Evolutionary conservation across 2,888 invertebrate species (phyloP).

Genomic region (Tiphia femorata): DNA sequence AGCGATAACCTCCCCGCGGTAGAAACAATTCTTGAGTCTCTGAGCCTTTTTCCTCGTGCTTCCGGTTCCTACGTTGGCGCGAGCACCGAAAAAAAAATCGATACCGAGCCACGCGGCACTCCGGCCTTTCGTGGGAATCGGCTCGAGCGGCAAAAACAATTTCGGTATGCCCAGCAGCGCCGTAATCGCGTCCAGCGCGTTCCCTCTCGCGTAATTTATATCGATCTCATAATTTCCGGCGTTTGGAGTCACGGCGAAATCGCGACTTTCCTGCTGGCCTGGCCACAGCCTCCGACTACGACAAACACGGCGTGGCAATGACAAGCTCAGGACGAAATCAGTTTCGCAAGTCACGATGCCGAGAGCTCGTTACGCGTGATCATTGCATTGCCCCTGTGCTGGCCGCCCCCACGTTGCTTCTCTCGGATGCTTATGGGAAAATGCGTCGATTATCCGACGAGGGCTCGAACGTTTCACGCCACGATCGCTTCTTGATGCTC

Average conservation of each 20-base stretch:
- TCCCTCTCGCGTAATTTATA: conserved; percentile 43
- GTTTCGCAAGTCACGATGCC: conserved; percentile 41
- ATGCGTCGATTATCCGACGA: too few relatives aligned
- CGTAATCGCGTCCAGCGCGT: not conserved
- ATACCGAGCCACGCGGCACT: not conserved
- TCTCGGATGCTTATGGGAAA: too few relatives aligned
- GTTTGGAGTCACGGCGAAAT: conserved; percentile 30
- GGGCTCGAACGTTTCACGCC: too few relatives aligned
- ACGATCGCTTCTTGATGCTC: too few relatives aligned
- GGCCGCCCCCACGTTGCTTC: too few relatives aligned
- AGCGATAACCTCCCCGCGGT: too few relatives aligned
- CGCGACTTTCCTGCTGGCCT: conserved; percentile 36
- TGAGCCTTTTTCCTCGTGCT: too few relatives aligned
- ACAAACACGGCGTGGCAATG: too few relatives aligned
- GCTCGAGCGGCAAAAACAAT: conserved; percentile 27
- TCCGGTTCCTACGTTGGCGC: conserved; percentile 30
- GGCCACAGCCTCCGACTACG: too few relatives aligned
- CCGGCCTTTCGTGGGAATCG: conserved; percentile 32
- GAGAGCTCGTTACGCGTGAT: conserved; percentile 1
- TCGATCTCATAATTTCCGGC: conserved; percentile 60
- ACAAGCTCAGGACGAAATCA: too few relatives aligned
- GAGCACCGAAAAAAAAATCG: not conserved
- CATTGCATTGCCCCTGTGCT: not conserved
- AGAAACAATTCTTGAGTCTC: too few relatives aligned
- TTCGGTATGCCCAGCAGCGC: conserved; percentile 37